Base-by-base conservation (phyloP, 2,113 vertebrate genomes). In the Alaudala cheleensis region DNA sequence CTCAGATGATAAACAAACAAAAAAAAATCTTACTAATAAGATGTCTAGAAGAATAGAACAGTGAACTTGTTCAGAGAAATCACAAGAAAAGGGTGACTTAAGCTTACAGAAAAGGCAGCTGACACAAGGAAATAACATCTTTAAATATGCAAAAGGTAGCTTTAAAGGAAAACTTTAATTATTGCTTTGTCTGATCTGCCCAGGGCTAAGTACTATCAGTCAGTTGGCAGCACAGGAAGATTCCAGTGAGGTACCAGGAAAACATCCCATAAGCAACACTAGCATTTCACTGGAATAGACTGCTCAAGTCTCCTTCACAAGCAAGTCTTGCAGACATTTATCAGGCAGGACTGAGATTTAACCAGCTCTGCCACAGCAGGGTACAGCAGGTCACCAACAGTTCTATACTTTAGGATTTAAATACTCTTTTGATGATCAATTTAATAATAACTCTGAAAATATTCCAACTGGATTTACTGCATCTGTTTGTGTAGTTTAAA, bases 381-480 rank as follows among this genome's bases (percentile, higher is more conserved):
- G 24, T 62, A 91, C 4, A 70, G n/a, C 6, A 84, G 65, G 53
- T 79, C 64, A 78, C 81, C 28, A 92, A 58, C 60, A 74, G 24
- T 40, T 39, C 44, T 77, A 3, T 64, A 79, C 62, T 87, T 91
- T 47, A 87, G 78, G 91, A 87, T 87, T 70, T 62, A 81, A 92
- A 89, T 87, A 89, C n/a, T 31, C 73, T 61, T 86, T 81, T 91
- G 87, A 95, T 56, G 69, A 92, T 47, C 39, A 29, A 74, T 64
- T 95, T 88, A 89, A 54, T 84, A 78, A 84, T 81, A 84, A 78
- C 21, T 56, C 81, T 67, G 60, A 94, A 91, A 92, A 87, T 81
- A 91, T 70, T 81, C 77, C 50, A 74, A 58, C 18, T 47, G 47
- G 69, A 84, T 91, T 86, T 70, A 89, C 21, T 61, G 57, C 72